Conservation (phyloP, 2,113 vertebrate species). For the Melanostigma gelatinosum region DNA sequence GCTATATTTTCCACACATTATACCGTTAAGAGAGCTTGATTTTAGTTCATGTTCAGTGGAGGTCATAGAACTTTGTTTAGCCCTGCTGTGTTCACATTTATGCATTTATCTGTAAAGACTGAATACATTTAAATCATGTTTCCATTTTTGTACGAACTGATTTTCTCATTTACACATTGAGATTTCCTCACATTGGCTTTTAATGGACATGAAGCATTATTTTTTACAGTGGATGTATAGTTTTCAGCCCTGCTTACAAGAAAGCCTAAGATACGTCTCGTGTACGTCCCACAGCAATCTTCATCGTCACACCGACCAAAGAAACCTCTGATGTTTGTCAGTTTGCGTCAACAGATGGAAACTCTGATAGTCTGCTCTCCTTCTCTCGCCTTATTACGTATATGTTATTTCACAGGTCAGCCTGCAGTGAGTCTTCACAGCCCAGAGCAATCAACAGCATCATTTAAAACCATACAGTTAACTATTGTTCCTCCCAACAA, state of each 20-base stretch:
- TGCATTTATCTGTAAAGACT: slow-evolving; percentile 38
- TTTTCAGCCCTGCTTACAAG: slow-evolving; percentile 79
- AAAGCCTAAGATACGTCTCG: slow-evolving; percentile 52
- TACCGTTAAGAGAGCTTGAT: slow-evolving; percentile 32
- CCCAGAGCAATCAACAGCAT: slow-evolving; percentile 13
- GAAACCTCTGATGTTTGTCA: slow-evolving; percentile 56
- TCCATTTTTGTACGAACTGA: slow-evolving; percentile 66
- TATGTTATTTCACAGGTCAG: slow-evolving; percentile 43
- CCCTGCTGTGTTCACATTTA: slow-evolving; percentile 27
- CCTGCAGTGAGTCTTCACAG: slow-evolving; percentile 15
- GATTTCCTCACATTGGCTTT: slow-evolving; percentile 83
- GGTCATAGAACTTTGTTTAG: slow-evolving; percentile 41
- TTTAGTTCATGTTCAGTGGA: slow-evolving; percentile 41
- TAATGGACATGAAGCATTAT: slow-evolving; percentile 83
- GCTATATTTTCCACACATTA: slow-evolving; percentile 37
- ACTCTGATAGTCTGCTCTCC: slow-evolving; percentile 42
- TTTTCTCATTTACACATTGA: slow-evolving; percentile 37
- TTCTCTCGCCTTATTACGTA: slow-evolving; percentile 55
- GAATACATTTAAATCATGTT: slow-evolving; percentile 44
- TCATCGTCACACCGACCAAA: slow-evolving; percentile 72
- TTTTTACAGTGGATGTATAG: slow-evolving; percentile 80
- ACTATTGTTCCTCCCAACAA: slow-evolving; percentile 4
- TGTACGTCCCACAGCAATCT: slow-evolving; percentile 55
- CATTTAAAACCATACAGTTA: background rate
- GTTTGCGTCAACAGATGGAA: slow-evolving; percentile 51